Base-by-base conservation (phyloP, 1,140 invertebrate species). In the Coboldia fuscipes region DNA sequence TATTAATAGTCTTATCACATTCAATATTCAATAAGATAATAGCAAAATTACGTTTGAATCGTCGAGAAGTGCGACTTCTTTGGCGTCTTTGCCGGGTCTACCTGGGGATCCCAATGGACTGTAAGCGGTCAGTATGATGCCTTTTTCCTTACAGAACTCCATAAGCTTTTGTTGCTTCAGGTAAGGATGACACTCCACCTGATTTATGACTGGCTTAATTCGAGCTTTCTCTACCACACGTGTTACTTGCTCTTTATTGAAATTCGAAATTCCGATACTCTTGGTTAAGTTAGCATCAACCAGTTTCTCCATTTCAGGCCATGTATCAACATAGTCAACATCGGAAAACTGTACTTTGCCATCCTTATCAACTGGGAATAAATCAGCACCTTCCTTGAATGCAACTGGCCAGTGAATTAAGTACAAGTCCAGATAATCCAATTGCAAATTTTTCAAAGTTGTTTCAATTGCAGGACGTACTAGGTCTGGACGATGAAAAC, bases 371-470 rank as follows among this genome's bases (percentile, higher is more conserved):
- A 5, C 4, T 30, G 29, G 29, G 18, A 4, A 3, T 4, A 30
- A 4, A 20, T 12, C 21, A 4, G 15, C 29, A 18, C 29, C 15
- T n/a, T n/a, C n/a, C n/a, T n/a, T n/a, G n/a, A n/a, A n/a, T 20
- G 60, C 74, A 23, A 75, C 56, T 15, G 82, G 82, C 77, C 78
- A 86, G 47, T 89, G 83, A 39, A 89, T 67, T 2, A 88, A 60
- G 47, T 71, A 85, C 1, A 86, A 54, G 51, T 89, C 82, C 0
- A 89, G 43, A 45, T 85, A 85, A 22, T 69, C 63, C 2, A 84
- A 45, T 1, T 65, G 63, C n/a, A 86, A 57, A 40, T 68, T 65
- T 4, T 58, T 50, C 20, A 88, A 48, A 1, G 71, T 18, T 4
- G 3, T 4, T 19, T 31, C 17, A 20, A 31, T 9, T 7, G 30